Evolutionary conservation across 2,113 vertebrate species (phyloP).

Genomic region (Craseonycteris thonglongyai): DNA sequence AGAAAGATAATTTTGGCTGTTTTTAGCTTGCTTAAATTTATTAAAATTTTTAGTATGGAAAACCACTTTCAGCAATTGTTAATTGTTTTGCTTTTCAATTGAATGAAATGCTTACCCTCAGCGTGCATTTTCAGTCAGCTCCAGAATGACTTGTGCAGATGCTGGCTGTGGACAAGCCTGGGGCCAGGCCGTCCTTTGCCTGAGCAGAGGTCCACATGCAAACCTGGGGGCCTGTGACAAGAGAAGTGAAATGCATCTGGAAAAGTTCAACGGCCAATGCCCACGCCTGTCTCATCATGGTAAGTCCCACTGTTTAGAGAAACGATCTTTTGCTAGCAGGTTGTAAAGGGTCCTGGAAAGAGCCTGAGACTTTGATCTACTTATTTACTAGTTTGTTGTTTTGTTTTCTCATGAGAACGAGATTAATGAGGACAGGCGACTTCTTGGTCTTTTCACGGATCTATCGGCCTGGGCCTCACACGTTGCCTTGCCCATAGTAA

Average conservation of each 20-base stretch:
- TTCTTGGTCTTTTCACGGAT: background rate
- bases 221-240: background rate
- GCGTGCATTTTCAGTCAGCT: background rate
- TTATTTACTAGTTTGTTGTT: background rate
- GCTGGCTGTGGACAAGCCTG: background rate
- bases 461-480: background rate
- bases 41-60: background rate
- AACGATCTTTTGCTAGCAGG: background rate
- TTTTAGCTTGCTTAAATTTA: constrained; percentile 13
- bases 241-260: background rate
- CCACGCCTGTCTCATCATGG: background rate
- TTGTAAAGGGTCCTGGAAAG: background rate
- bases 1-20: background rate
- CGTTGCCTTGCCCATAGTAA: background rate
- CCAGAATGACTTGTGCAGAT: background rate
- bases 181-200: too few relatives aligned
- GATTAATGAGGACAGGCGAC: background rate
- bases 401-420: background rate
- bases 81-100: background rate
- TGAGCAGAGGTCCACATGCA: background rate
- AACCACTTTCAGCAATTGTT: background rate
- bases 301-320: background rate
- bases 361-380: background rate
- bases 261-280: background rate
- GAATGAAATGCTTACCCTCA: background rate